Base-by-base conservation (phyloP, 2,888 invertebrate species). In the Cremastinae sp. region DNA sequence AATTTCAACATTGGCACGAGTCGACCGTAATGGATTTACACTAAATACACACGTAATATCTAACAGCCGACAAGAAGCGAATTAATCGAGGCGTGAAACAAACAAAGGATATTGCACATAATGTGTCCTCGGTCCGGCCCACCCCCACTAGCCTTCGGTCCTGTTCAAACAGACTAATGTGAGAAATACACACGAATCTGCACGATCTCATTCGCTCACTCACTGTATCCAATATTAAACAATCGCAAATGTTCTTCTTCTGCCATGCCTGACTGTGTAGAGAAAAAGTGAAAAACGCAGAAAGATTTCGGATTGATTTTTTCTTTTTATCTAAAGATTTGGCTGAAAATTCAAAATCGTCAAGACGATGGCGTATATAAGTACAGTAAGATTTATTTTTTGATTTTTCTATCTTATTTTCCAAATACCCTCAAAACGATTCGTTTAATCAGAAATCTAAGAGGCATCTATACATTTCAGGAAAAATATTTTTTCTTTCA, bases 41-140 rank as follows among this genome's bases (percentile, higher is more conserved):
- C 82, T 81, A 84, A 81, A 83, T 84, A 84, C 82, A 83, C 35
- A 74, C 14, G 49, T 58, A 22, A 9, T 12, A 43, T 10, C 43
- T 35, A 68, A 49, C 62, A 45, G 75, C 71, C 78, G 81, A 70
- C 70, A 20, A 74, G 79, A 78, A 76, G 79, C 78, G 80, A 86
- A 86, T 86, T 84, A 87, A 85, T 82, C 84, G 80, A 81, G 80
- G 75, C 81, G 81, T 83, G 82, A 75, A 83, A 83, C 83, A 87
- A 87, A 87, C 87, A 87, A 83, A 84, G 85, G 87, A 88, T 88
- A 88, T 88, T 88, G 88, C 86, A 83, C 81, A 85, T 85, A 82
- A 85, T 84, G 87, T 86, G 83, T 87, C 84, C 84, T 81, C 74
- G 80, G 80, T 77, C 74, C 72, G 14, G 10, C 45, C n/a, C 37